Percentiles rank a stretch among this genome's conserved stretches.
phyloP scores from a whole-genome alignment of 2,888 invertebrate species.

The Dione vanillae region DNA sequence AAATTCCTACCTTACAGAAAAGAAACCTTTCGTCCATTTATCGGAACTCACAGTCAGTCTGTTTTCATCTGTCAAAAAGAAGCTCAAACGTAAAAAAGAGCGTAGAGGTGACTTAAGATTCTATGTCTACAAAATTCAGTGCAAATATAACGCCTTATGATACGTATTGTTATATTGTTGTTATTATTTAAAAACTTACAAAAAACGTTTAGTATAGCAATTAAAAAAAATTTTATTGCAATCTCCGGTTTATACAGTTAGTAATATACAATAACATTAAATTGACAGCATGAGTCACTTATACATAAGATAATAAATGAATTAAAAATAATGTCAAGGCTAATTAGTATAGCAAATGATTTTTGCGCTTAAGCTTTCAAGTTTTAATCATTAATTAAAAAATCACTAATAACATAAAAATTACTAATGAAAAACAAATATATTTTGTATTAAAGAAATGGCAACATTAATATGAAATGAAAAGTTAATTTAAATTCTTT shows the following conservation, averaged over 20 bases:
- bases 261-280: neutral
- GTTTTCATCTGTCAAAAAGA: too few relatives aligned
- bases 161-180: too few relatives aligned
- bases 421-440: too few relatives aligned
- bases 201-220: neutral
- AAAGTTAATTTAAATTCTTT: neutral
- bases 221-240: neutral
- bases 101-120: too few relatives aligned
- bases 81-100: too few relatives aligned
- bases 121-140: too few relatives aligned
- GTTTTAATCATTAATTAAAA: neutral
- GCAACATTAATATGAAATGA: neutral
- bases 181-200: neutral
- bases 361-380: neutral
- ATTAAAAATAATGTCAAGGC: constrained; percentile 20
- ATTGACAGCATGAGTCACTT: constrained; percentile 26
- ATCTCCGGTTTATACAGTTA: neutral
- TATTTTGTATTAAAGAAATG: too few relatives aligned
- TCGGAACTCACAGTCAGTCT: too few relatives aligned
- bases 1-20: too few relatives aligned
- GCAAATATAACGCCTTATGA: too few relatives aligned
- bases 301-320: neutral
- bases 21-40: too few relatives aligned
- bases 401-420: too few relatives aligned
- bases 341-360: neutral